phyloP scores from a whole-genome alignment of 2,888 invertebrate genomes.

The Conops quadrifasciatus region DNA sequence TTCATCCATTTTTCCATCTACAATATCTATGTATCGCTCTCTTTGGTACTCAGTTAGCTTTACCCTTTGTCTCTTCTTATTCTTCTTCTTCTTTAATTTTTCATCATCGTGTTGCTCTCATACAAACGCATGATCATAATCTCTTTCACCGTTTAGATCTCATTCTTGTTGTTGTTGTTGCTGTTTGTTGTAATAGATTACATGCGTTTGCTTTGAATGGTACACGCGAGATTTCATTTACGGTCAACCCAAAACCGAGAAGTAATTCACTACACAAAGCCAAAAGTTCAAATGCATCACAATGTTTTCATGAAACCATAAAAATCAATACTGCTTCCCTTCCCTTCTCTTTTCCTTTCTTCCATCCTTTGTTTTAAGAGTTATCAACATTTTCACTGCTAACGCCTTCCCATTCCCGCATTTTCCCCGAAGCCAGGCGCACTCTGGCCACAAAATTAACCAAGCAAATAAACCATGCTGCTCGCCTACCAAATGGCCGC shows the following conservation, averaged over 20 bases:
- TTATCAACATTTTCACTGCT: too few relatives aligned
- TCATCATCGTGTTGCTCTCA: not conserved
- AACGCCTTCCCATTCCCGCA: not conserved
- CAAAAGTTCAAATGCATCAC: constrained; percentile 24
- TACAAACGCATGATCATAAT: too few relatives aligned
- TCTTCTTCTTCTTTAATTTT: not conserved
- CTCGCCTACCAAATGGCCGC: not conserved
- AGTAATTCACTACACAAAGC: constrained; percentile 1
- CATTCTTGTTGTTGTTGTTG: not conserved
- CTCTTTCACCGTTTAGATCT: too few relatives aligned
- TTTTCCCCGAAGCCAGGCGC: not conserved
- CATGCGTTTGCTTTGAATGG: not conserved
- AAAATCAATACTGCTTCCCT: constrained; percentile 33
- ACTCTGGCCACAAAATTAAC: not conserved
- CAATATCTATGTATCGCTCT: too few relatives aligned
- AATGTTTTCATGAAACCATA: constrained; percentile 34
- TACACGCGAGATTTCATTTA: not conserved
- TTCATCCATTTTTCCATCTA: too few relatives aligned
- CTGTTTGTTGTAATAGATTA: constrained; percentile 9
- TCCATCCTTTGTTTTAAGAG: not conserved
- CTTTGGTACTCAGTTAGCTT: too few relatives aligned
- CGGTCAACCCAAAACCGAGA: not conserved
- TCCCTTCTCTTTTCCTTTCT: not conserved
- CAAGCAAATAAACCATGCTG: not conserved
- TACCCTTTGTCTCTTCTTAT: not conserved